Evolutionary conservation across 1,140 invertebrate genomes (phyloP).

Genomic region (Diuraphis noxia): DNA sequence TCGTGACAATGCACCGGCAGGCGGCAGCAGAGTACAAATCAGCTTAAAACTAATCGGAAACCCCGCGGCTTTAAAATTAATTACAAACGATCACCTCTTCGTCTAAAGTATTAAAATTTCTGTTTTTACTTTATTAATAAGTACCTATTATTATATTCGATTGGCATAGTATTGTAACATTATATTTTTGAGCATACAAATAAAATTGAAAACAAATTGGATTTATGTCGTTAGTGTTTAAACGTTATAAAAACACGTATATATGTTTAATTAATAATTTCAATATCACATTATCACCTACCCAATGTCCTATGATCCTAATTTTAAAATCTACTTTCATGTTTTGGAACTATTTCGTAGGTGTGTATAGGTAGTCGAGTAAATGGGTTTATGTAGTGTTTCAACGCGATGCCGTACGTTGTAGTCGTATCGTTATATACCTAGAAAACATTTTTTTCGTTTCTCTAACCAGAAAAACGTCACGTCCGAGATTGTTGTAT

Average conservation of each 20-base stretch:
- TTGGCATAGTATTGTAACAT: background rate
- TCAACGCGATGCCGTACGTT: background rate
- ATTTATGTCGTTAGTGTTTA: background rate
- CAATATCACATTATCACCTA: too few relatives aligned
- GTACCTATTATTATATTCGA: background rate
- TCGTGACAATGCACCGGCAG: background rate
- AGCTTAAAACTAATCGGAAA: constrained; percentile 31
- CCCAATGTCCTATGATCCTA: background rate
- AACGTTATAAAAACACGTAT: background rate
- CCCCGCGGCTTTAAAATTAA: constrained; percentile 1
- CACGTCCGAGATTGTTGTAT: background rate
- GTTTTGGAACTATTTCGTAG: background rate
- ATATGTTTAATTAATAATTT: background rate
- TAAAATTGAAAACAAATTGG: background rate
- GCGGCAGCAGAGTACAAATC: background rate
- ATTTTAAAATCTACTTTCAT: background rate
- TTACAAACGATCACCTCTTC: background rate
- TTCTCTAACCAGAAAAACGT: background rate
- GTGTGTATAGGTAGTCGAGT: background rate
- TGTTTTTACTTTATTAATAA: too few relatives aligned
- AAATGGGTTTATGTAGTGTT: too few relatives aligned
- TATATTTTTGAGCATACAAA: background rate
- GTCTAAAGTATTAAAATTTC: background rate
- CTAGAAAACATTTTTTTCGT: background rate
- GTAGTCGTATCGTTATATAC: too few relatives aligned